Evolutionary conservation across 2,797 vertebrate species (phyloP), one percentile per base, ranked within the genome.

Genomic region (Onychomys torridus): DNA sequence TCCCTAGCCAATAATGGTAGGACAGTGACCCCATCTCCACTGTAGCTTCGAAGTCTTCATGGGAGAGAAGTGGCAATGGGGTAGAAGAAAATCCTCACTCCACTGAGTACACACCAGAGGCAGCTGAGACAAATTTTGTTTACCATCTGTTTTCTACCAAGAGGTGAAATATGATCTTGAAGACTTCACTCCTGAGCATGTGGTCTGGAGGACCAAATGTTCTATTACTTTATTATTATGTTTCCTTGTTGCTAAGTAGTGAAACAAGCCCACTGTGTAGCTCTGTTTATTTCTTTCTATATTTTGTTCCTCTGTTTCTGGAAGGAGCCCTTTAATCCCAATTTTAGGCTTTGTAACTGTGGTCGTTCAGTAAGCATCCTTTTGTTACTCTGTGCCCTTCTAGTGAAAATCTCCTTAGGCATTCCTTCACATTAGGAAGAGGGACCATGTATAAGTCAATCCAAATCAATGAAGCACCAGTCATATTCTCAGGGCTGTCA

Each of bases 171-270:
- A 16, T 8, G n/a, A 65, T 55, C 32, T 92, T 93, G 40, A 88
- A 34, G 25, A 19, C 87, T 95, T 87, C 52, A 46, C 11, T 57
- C 27, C n/a, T 43, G 13, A 87, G 63, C 61, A 49, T 81, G 52
- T 46, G 16, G 37, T 76, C 27, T 93, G 81, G 79, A 91, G 82
- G 52, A 90, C 29, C 46, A 77, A 88, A 52, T n/a, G 49, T 81
- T 59, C 29, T n/a, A 89, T 52, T 89, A 71, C 71, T 89, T 81
- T 79, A 85, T 14, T 67, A 16, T 65, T 93, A 59, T 12, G 10
- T 40, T 61, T 73, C 43, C 34, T 61, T 95, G 46, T 40, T 93
- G 73, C 49, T 84, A 87, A 40, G 40, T 63, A 7, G 21, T 55
- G 29, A 92, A 90, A 3, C 1, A 27, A 91, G 17, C 2, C 52